A percentile compares a stretch with the other conserved stretches of the same genome.
phyloP scores from a whole-genome alignment of 2,888 invertebrate genomes.

The Leptarthrus brevirostris region DNA sequence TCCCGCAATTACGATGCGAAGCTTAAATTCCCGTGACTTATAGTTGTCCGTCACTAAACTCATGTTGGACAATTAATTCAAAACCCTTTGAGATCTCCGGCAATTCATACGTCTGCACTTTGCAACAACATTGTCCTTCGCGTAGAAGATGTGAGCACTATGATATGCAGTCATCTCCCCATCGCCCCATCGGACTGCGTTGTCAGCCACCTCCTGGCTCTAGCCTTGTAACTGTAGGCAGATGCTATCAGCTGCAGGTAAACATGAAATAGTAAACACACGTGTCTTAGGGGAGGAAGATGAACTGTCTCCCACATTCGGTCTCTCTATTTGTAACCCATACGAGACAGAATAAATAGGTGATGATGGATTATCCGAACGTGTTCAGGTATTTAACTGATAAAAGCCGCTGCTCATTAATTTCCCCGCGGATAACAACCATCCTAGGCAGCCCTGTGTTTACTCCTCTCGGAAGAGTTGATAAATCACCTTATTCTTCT shows the following conservation, averaged over 20 bases:
- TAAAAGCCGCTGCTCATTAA: conserved; percentile 48
- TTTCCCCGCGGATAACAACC: conserved; percentile 40
- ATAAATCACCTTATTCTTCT: conserved; percentile 36
- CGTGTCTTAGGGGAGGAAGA: conserved; percentile 31
- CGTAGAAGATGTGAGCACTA: conserved; percentile 9
- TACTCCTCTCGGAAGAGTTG: conserved; percentile 34
- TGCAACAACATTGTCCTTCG: conserved; percentile 25
- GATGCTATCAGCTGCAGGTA: conserved; percentile 31
- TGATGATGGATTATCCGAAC: conserved; percentile 53
- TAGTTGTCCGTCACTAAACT: conserved; percentile 52
- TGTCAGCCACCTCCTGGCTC: conserved; percentile 7
- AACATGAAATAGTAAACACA: conserved; percentile 48
- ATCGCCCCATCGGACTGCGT: background rate
- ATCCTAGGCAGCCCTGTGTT: conserved; percentile 8
- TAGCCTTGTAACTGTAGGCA: conserved; percentile 19
- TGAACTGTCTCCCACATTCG: conserved; percentile 29
- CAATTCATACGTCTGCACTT: conserved; percentile 36
- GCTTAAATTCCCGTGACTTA: conserved; percentile 8
- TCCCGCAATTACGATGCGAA: conserved; percentile 6
- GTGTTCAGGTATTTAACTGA: conserved; percentile 53
- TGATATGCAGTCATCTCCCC: background rate
- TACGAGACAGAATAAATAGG: conserved; percentile 39
- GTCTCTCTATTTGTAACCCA: conserved; percentile 27
- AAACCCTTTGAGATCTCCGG: conserved; percentile 43
- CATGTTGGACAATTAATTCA: conserved; percentile 49